Percentiles rank a stretch among this genome's conserved stretches.
These are phyloP conservation scores for Andrena fulva DNA, from an alignment of 2,888 invertebrate species.

Conservation along the genomic window DNA sequence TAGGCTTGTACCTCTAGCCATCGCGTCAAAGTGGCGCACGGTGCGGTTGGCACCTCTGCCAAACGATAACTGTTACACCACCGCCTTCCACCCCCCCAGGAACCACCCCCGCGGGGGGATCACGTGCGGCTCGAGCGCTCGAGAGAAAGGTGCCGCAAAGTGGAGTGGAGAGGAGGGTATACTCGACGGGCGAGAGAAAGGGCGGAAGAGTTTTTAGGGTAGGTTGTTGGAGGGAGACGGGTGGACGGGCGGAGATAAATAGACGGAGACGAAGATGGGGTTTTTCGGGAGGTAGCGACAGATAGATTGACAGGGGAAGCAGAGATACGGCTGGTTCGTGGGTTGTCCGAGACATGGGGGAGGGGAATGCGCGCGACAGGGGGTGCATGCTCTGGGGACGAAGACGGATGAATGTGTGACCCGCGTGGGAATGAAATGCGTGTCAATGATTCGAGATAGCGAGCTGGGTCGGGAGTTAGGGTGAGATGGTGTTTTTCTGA, in stretches of 20 bases:
- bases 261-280: constrained; percentile 36
- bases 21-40: constrained; percentile 69
- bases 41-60: constrained; percentile 79
- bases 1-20: constrained; percentile 62
- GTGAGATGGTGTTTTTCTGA: neutral
- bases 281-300: constrained; percentile 41
- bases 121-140: neutral
- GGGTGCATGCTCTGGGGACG: constrained; percentile 4
- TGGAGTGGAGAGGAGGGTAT: neutral
- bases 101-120: constrained; percentile 7
- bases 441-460: neutral
- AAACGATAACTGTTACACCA: constrained; percentile 79
- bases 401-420: constrained; percentile 14
- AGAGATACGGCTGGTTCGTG: constrained; percentile 35
- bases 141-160: neutral
- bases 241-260: constrained; percentile 42
- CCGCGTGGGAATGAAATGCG: constrained; percentile 13
- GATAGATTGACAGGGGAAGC: constrained; percentile 47
- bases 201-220: constrained; percentile 18
- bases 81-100: constrained; percentile 15
- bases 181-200: constrained; percentile 9
- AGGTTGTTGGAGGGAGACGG: constrained; percentile 4
- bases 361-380: neutral
- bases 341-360: constrained; percentile 24
- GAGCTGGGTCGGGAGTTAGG: neutral